A percentile compares a stretch with the other conserved stretches of the same genome.
Evolutionary conservation across 2,888 invertebrate species (phyloP).

Genomic region (Athetis lepigone): DNA sequence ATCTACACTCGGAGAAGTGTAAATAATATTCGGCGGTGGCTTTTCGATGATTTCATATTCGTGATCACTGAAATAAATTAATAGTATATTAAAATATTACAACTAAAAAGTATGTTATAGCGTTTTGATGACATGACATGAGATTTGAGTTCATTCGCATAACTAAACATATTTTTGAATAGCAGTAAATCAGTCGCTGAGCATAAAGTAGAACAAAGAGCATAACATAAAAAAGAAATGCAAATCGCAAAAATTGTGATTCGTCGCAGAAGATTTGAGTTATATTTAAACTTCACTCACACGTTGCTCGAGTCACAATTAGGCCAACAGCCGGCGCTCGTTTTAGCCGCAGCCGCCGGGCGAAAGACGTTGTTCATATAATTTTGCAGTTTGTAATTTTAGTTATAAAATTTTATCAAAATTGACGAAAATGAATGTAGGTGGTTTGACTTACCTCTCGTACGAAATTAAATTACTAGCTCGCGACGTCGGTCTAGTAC

Average conservation of each 20-base stretch:
- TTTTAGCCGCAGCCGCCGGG: conserved; percentile 89
- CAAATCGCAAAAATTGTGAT: conserved; percentile 76
- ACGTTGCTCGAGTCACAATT: conserved; percentile 86
- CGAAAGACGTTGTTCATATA: conserved; percentile 75
- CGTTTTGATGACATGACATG: conserved; percentile 20
- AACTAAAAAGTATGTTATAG: not conserved
- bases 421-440: conserved; percentile 69
- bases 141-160: conserved; percentile 74
- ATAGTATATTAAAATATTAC: conserved; percentile 33
- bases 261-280: conserved; percentile 78
- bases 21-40: conserved; percentile 88
- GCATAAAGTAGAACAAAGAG: conserved; percentile 57
- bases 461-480: conserved; percentile 87
- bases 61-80: conserved; percentile 95
- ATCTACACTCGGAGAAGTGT: conserved; percentile 80
- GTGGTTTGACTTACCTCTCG: conserved; percentile 81
- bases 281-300: conserved; percentile 86
- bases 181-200: conserved; percentile 64
- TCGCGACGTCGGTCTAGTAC: conserved; percentile 92
- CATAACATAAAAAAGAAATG: conserved; percentile 62
- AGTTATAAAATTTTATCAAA: conserved; percentile 79
- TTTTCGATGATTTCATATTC: conserved; percentile 97
- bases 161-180: conserved; percentile 23
- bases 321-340: conserved; percentile 88
- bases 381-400: conserved; percentile 78